phyloP scores from a whole-genome alignment of 37 sponge, comb jelly and placozoan genomes.

The Geodia barretti region DNA sequence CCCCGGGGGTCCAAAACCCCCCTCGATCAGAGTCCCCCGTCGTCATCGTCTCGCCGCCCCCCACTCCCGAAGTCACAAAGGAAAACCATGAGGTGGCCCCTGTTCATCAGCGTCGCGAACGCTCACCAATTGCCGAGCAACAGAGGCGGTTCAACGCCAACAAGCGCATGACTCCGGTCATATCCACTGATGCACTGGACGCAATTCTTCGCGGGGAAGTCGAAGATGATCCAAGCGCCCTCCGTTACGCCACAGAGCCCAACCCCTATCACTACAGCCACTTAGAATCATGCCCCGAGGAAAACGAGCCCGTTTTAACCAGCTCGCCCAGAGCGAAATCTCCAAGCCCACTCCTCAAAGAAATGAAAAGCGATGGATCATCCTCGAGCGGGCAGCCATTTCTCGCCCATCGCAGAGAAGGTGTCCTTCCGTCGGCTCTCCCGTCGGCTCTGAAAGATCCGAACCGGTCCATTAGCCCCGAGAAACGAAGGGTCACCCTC shows the following conservation, averaged over 20 bases:
- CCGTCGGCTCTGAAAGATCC: not conserved
- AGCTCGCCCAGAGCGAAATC: not conserved
- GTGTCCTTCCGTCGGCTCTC: not conserved
- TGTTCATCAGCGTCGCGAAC: not conserved
- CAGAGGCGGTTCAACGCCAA: conserved; percentile 1
- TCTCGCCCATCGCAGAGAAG: not conserved
- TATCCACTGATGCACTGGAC: conserved; percentile 27
- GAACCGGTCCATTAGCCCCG: not conserved
- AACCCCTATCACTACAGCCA: not conserved
- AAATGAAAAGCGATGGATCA: not conserved
- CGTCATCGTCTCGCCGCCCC: not conserved
- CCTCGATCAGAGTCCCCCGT: not conserved
- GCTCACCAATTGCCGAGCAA: not conserved
- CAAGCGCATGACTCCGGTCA: conserved; percentile 37
- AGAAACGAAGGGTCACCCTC: not conserved
- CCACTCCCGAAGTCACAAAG: not conserved
- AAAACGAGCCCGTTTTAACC: conserved; percentile 12
- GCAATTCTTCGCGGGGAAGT: conserved; percentile 20
- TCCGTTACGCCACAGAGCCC: not conserved
- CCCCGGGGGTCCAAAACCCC: not conserved
- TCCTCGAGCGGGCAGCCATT: not conserved
- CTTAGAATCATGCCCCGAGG: conserved; percentile 36
- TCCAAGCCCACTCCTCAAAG: not conserved
- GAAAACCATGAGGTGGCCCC: not conserved
- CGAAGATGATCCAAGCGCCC: conserved; percentile 11